Percentiles rank a stretch among this genome's conserved stretches.
Conservation (phyloP, 2,888 invertebrate genomes). For the Artemia sinica region DNA sequence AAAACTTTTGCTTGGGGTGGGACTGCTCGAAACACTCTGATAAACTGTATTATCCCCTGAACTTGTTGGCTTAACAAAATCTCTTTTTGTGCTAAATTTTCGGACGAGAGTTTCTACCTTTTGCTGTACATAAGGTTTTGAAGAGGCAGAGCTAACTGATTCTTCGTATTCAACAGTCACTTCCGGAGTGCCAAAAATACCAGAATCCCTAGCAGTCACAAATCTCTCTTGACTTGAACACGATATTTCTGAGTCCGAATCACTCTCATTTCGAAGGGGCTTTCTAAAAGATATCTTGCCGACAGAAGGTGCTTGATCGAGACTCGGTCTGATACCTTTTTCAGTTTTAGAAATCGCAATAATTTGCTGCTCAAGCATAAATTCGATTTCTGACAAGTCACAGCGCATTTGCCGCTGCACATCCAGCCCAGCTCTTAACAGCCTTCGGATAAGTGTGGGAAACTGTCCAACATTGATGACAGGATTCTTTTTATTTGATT, state of each 20-base stretch:
- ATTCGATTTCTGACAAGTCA: not conserved
- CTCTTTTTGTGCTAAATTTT: not conserved
- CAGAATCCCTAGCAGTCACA: not conserved
- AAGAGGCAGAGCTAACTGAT: not conserved
- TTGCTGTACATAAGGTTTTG: not conserved
- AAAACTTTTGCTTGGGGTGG: not conserved
- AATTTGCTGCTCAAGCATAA: not conserved
- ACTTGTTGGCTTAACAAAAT: not conserved
- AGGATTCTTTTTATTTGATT: not conserved
- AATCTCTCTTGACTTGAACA: not conserved
- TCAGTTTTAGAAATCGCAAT: not conserved
- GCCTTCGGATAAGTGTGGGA: not conserved
- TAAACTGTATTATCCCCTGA: not conserved
- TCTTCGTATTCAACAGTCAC: not conserved
- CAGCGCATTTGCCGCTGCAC: not conserved
- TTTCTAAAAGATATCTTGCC: too few species aligned
- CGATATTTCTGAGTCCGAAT: not conserved
- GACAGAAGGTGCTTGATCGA: not conserved
- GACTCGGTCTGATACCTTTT: not conserved
- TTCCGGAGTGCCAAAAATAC: not conserved
- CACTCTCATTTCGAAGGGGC: not conserved
- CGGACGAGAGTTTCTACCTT: not conserved
- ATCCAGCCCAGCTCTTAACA: not conserved
- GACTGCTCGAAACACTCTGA: not conserved
- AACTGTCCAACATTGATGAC: not conserved